Conservation (phyloP, 2,888 invertebrate genomes). For the Platycheirus rosarum region DNA sequence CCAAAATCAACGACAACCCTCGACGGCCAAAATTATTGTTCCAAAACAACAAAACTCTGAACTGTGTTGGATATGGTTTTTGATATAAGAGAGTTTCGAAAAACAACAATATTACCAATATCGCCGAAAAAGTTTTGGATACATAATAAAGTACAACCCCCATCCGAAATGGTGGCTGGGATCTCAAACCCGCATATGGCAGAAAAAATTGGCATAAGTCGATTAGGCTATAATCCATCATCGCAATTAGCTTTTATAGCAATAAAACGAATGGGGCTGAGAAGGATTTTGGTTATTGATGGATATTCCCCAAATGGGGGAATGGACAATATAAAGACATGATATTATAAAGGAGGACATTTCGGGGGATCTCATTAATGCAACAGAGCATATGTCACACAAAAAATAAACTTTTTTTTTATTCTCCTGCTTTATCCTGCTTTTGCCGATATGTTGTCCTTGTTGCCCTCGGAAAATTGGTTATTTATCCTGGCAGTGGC, state of each 20-base stretch:
- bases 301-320: conserved; percentile 17
- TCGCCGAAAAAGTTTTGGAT: conserved; percentile 18
- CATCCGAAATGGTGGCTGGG: no score
- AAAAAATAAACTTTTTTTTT: conserved; percentile 37
- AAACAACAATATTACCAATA: conserved; percentile 34
- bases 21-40: conserved; percentile 52
- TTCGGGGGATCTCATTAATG: conserved; percentile 61
- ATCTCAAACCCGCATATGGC: no score
- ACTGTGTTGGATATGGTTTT: conserved; percentile 55
- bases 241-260: conserved; percentile 65
- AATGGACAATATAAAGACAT: conserved; percentile 4
- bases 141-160: conserved; percentile 16
- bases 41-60: conserved; percentile 57
- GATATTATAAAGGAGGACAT: conserved; percentile 36
- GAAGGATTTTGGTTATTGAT: conserved; percentile 40
- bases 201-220: conserved; percentile 66
- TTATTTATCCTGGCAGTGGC: conserved; percentile 26
- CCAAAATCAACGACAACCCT: conserved; percentile 65
- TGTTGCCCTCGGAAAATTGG: conserved; percentile 2
- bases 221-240: conserved; percentile 73
- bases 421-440: no score
- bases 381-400: conserved; percentile 61
- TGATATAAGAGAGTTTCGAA: conserved; percentile 59
- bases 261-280: conserved; percentile 38
- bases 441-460: background rate